phyloP scores from a whole-genome alignment of 2,113 vertebrate species.

The Cryptomyrus ogoouensis region DNA sequence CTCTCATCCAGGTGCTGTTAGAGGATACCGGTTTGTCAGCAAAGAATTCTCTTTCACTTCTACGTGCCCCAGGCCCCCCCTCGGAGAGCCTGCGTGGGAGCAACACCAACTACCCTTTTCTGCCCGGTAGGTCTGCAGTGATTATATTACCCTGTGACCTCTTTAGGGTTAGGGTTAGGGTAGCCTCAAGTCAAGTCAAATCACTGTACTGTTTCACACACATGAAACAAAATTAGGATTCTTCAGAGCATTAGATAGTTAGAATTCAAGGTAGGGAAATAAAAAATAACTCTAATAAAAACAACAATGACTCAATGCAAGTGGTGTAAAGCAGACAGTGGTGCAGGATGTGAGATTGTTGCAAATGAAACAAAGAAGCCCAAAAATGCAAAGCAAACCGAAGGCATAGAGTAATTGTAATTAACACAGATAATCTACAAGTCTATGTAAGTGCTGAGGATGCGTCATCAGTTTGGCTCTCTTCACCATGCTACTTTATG shows the following conservation, averaged over 20 bases:
- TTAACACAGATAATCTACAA: not conserved
- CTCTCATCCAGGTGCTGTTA: slow-evolving; percentile 59
- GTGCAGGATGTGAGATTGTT: not conserved
- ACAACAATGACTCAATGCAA: not conserved
- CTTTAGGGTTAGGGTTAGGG: not conserved
- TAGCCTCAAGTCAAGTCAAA: not conserved
- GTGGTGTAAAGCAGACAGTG: not conserved
- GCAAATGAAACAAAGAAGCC: not conserved
- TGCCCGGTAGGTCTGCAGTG: slow-evolving; percentile 63
- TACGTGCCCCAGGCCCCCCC: slow-evolving; percentile 70
- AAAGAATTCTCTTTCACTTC: slow-evolving; percentile 81
- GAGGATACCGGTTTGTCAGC: slow-evolving; percentile 73
- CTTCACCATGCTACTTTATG: not conserved
- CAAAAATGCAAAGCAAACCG: not conserved
- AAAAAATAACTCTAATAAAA: not conserved
- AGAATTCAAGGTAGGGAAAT: not conserved
- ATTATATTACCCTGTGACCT: not conserved
- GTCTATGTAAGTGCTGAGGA: not conserved
- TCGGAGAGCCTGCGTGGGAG: slow-evolving; percentile 77
- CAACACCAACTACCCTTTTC: slow-evolving; percentile 79
- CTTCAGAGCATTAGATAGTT: not conserved
- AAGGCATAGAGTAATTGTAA: not conserved
- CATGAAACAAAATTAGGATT: not conserved
- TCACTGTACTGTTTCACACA: not conserved
- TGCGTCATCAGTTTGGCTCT: not conserved